phyloP scores from a whole-genome alignment of 1,140 invertebrate species.

The Ceratina australensis region DNA sequence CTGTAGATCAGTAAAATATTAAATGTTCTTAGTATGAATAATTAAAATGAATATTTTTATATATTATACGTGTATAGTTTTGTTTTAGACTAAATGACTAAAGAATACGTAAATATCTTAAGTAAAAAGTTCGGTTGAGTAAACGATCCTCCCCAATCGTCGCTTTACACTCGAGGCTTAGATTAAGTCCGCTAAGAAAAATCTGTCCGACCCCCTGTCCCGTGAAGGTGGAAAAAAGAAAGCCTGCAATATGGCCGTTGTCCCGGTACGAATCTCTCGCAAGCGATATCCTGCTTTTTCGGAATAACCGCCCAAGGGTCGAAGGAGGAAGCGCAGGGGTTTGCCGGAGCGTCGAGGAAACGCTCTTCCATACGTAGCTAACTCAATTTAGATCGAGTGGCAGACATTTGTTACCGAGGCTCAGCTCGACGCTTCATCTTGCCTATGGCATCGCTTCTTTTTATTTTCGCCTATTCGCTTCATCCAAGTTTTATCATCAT shows the following conservation, averaged over 20 bases:
- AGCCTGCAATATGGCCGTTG: conserved; percentile 75
- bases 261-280: conserved; percentile 68
- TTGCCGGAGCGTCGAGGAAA: conserved; percentile 51
- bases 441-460: conserved; percentile 62
- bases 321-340: conserved; percentile 51
- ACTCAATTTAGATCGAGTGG: conserved; percentile 80
- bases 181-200: conserved; percentile 78
- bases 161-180: conserved; percentile 77
- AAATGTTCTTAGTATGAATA: no score
- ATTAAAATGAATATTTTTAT: no score
- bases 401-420: conserved; percentile 76
- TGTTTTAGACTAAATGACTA: no score
- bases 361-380: conserved; percentile 67
- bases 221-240: conserved; percentile 60
- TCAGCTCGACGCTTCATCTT: conserved; percentile 65
- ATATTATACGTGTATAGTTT: no score
- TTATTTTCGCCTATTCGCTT: conserved; percentile 79
- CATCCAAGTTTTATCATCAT: conserved; percentile 41
- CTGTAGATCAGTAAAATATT: no score
- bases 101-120: conserved; percentile 6
- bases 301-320: conserved; percentile 52
- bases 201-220: conserved; percentile 68
- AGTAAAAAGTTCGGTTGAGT: conserved; percentile 41
- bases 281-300: conserved; percentile 65
- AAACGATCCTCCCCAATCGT: conserved; percentile 62